These are phyloP conservation scores for Dunckerocampus dactyliophorus DNA, from an alignment of 2,113 vertebrate species.

Conservation along the genomic window DNA sequence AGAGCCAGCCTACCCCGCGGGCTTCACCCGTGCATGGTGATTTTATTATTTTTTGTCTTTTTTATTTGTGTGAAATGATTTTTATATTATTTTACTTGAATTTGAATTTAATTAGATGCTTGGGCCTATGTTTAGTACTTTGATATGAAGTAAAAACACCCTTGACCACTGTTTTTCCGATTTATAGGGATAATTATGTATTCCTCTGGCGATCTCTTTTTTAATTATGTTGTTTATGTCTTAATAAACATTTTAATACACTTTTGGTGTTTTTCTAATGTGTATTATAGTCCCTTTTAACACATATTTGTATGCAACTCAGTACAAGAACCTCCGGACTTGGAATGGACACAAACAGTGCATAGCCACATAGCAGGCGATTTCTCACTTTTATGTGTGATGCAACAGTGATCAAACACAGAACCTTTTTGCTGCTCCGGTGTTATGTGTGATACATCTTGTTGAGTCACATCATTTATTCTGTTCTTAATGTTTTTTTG, in stretches of 20 bases:
- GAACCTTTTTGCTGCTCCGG: not conserved
- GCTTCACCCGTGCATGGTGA: no score
- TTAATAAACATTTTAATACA: not conserved
- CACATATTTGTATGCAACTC: conserved; percentile 4
- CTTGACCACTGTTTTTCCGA: no score
- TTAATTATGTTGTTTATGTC: no score
- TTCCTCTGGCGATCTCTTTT: no score
- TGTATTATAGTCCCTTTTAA: not conserved
- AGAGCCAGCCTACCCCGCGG: no score
- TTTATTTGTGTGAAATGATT: no score
- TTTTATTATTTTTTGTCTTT: no score
- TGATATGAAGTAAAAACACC: no score
- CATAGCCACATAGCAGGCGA: not conserved
- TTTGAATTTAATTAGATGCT: no score
- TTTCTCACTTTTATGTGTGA: not conserved
- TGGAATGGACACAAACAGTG: conserved; percentile 17
- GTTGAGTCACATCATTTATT: not conserved
- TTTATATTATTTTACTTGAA: no score
- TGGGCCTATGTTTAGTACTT: no score
- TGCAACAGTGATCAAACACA: conserved; percentile 1
- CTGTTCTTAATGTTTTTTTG: not conserved
- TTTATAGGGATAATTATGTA: no score
- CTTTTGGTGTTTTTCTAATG: not conserved
- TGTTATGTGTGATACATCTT: not conserved
- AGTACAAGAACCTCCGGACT: conserved; percentile 2